Evolutionary conservation across 1,140 invertebrate genomes (phyloP), one percentile per base, ranked within the genome.

Genomic region (Pseudomyrmex pallidus): DNA sequence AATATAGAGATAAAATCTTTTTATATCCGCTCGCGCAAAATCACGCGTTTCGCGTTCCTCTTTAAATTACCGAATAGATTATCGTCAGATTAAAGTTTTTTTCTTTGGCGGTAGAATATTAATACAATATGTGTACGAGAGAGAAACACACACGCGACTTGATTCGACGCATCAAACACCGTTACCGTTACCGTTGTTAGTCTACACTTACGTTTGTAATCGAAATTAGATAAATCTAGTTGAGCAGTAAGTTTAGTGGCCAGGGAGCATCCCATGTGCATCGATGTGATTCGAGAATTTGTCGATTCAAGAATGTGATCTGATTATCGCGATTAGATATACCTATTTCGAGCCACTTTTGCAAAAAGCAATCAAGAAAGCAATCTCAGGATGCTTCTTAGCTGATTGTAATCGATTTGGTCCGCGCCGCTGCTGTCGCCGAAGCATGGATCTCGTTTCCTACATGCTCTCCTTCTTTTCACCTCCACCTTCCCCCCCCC

Each of bases 321-420:
- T 2, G 35, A 9, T 17, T 62, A 74, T 64, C 44, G 46, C 59
- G 9, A 68, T 59, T 59, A 78, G 10, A 35, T 35, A 25, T 35
- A 35, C 0, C 0, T 35, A 35, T 35, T 68, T 78, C 20, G 52
- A 70, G 64, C n/a, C 54, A 70, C 20, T 52, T 25, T 52, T 25
- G 48, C 61, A 74, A 76, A 76, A 72, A 82, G 10, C 50, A 56
- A 67, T 62, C 48, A 88, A 74, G 73, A 77, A 77, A 77, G 57
- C 68, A 44, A 63, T 80, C 35, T 35, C 70, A 89, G 90, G 91
- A 94, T 93, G 90, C 85, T 90, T 92, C 91, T 72, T 93, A 92
- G 92, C 92, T 94, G 93, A 93, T 94, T 93, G 93, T 94, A 93
- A 93, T 90, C 84, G 85, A 90, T 91, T 92, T 93, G 93, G 93